Evolutionary conservation across 2,888 invertebrate species (phyloP), one percentile per base, ranked within the genome.

Genomic region (Trissoscelio sp.): DNA sequence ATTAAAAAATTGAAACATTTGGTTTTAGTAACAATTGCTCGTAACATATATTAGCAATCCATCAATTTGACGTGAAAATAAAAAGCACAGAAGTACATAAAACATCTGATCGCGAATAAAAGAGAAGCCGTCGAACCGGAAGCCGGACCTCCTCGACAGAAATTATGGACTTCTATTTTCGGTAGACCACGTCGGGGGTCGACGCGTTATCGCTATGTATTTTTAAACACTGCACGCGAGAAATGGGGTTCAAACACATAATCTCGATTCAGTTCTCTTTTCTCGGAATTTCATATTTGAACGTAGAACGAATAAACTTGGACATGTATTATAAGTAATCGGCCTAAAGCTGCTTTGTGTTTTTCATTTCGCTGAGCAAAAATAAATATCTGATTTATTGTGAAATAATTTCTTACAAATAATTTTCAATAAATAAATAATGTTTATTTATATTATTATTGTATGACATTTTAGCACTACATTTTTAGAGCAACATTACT

Each of bases 91-190:
- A 70, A 64, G 53, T 39, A 64, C 37, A 64, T 55, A 42, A 55
- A 55, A 58, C 46, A 58, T 28, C n/a, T 51, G 31, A 67, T 55
- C 46, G 73, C 73, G 46, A 79, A 79, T 73, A 73, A 73, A 55
- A 44, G 37, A 58, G 66, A 66, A 79, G 57, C 53, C 79, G 79
- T 66, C 62, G 55, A 67, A 74, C 62, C 73, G 79, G 79, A 79
- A 79, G 79, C 62, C 73, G 67, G 48, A 69, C 79, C 79, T 73
- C 67, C 73, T 46, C 67, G 60, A 46, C 53, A 74, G 62, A 60
- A 79, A 69, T 79, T 74, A 80, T 70, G 69, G 64, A 80, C 74
- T 74, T 80, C 80, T 80, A 80, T 80, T 80, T 80, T 80, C 9
- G 79, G 62, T 37, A 60, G 55, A 58, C 55, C 37, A 55, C 51